phyloP scores from a whole-genome alignment of 2,113 vertebrate species.

The Megaptera novaeangliae region DNA sequence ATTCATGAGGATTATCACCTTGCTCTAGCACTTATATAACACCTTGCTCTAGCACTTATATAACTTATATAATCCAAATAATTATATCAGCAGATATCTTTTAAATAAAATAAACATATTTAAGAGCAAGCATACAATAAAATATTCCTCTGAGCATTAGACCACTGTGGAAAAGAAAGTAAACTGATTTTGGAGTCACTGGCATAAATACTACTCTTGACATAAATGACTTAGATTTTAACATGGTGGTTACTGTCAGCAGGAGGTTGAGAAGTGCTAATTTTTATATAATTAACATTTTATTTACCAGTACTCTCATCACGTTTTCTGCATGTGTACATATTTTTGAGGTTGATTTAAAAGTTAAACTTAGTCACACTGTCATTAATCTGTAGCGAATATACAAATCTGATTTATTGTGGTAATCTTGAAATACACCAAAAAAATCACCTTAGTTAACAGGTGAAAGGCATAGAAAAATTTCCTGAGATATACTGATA shows the following conservation, averaged over 20 bases:
- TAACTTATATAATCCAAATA: not conserved
- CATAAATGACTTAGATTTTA: not conserved
- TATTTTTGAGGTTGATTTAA: not conserved
- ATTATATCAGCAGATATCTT: not conserved
- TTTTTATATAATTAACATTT: not conserved
- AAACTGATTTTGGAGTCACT: not conserved
- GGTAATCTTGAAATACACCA: constrained; percentile 48
- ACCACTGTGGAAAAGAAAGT: not conserved
- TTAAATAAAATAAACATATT: not conserved
- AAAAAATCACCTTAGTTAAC: not conserved
- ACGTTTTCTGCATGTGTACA: not conserved
- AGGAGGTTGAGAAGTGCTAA: not conserved
- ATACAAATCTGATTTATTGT: not conserved
- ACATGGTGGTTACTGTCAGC: not conserved
- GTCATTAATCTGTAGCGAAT: constrained; percentile 19
- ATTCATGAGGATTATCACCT: not conserved
- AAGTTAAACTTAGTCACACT: not conserved
- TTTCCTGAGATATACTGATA: not conserved
- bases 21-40: not conserved
- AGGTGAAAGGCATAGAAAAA: constrained; percentile 6
- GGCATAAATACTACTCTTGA: not conserved
- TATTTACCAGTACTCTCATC: not conserved
- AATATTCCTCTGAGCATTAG: not conserved
- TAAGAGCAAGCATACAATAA: not conserved
- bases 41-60: not conserved